Percentiles rank a stretch among this genome's conserved stretches.
Evolutionary conservation across 2,113 vertebrate species (phyloP).

Genomic region (Calonectris borealis): DNA sequence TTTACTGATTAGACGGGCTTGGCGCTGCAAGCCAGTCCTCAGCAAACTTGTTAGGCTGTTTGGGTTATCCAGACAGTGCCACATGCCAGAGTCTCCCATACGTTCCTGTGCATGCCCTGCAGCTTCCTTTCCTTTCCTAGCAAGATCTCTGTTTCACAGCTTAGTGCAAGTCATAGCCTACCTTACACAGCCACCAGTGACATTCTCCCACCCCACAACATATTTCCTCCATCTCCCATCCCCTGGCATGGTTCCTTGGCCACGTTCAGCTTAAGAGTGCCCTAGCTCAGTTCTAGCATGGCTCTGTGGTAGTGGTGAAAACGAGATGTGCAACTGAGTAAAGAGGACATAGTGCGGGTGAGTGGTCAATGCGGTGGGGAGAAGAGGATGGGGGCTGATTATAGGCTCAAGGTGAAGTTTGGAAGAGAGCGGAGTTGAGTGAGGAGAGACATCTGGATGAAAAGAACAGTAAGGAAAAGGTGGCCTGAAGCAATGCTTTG

Average conservation of each 20-base stretch:
- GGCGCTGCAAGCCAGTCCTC: neutral
- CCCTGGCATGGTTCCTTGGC: neutral
- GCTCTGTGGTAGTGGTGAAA: neutral
- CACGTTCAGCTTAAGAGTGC: neutral
- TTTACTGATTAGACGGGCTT: neutral
- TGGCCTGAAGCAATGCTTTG: neutral
- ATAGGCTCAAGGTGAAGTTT: neutral
- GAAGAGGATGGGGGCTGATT: neutral
- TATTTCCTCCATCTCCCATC: neutral
- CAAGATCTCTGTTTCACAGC: neutral
- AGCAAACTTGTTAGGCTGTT: neutral
- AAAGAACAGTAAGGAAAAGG: neutral
- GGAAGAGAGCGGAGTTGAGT: neutral
- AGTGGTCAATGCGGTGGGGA: fast-evolving
- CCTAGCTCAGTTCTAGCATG: neutral
- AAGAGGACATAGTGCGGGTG: neutral
- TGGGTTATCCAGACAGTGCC: neutral
- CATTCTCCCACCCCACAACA: neutral
- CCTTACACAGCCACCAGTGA: neutral
- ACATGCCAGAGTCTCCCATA: neutral
- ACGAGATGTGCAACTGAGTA: neutral
- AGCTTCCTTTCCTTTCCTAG: neutral
- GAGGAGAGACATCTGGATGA: neutral
- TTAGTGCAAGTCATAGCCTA: neutral
- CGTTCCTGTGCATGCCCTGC: neutral